These are phyloP conservation scores for Ptychadena robeensis DNA, from an alignment of 2,797 vertebrate species.

Conservation along the genomic window DNA sequence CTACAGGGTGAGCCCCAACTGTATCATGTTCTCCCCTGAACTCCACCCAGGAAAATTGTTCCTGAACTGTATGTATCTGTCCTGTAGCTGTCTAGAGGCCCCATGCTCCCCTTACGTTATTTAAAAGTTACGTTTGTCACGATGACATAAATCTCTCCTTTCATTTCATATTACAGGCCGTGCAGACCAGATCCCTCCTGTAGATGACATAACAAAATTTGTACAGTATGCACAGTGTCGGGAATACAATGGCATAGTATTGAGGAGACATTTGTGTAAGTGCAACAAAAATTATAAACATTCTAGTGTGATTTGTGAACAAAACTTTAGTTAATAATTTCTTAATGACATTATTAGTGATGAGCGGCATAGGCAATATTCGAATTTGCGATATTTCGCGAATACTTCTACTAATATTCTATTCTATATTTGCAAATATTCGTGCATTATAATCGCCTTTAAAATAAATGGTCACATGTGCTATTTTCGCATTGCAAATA, in stretches of 20 bases:
- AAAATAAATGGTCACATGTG: no score
- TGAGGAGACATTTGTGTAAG: background rate
- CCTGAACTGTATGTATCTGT: slow-evolving; percentile 17
- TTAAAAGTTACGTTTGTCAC: background rate
- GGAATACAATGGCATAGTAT: background rate
- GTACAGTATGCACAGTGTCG: slow-evolving; percentile 7
- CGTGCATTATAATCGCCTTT: no score
- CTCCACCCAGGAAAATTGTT: background rate
- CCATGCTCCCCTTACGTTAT: background rate
- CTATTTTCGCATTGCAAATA: no score
- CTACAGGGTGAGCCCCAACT: slow-evolving; percentile 15
- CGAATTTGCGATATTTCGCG: no score
- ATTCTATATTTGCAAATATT: no score
- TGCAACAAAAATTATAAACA: background rate
- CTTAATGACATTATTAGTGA: no score
- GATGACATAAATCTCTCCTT: background rate
- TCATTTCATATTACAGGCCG: background rate
- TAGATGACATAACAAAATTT: background rate
- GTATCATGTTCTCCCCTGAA: slow-evolving; percentile 20
- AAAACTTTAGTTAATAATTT: no score
- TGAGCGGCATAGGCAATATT: no score
- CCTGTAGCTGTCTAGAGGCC: background rate
- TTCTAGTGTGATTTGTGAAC: background rate
- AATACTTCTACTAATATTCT: no score
- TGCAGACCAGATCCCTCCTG: background rate